phyloP scores from a whole-genome alignment of 2,113 vertebrate genomes.

The Saimiri boliviensis region DNA sequence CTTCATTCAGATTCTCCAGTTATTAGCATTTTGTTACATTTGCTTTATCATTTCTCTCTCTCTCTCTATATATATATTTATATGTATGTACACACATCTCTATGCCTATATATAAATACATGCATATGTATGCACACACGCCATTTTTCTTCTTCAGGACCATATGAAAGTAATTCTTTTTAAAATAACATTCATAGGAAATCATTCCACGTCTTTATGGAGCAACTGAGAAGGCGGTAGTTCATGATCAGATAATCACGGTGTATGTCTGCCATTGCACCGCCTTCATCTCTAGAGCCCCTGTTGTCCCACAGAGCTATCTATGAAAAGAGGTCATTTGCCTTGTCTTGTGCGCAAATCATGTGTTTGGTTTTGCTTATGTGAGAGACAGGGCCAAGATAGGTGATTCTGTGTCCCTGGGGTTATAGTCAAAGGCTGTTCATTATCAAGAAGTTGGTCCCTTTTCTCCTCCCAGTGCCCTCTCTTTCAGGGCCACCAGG shows the following conservation, averaged over 20 bases:
- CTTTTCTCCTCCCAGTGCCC: neutral
- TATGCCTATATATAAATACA: fast-evolving
- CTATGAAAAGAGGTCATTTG: neutral
- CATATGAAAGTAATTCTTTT: neutral
- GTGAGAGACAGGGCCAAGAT: neutral
- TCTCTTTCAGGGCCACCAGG: neutral
- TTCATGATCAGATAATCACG: neutral
- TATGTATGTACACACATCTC: neutral
- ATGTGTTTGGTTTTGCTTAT: neutral
- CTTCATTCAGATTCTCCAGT: neutral
- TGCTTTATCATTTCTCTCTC: neutral
- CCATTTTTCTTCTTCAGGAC: neutral
- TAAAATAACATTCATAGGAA: neutral
- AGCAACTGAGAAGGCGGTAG: neutral
- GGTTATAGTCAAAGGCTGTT: neutral
- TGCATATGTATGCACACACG: neutral
- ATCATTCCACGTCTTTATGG: neutral
- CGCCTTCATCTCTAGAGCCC: neutral
- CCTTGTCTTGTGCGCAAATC: neutral
- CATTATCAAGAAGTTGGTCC: neutral
- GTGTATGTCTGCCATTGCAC: neutral
- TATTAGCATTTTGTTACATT: neutral
- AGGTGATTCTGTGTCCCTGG: neutral
- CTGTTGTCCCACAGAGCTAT: neutral
- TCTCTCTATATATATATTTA: fast-evolving